A percentile compares a stretch with the other conserved stretches of the same genome.
Conservation (phyloP, 2,888 invertebrate genomes). For the Thymelicus lineola region DNA sequence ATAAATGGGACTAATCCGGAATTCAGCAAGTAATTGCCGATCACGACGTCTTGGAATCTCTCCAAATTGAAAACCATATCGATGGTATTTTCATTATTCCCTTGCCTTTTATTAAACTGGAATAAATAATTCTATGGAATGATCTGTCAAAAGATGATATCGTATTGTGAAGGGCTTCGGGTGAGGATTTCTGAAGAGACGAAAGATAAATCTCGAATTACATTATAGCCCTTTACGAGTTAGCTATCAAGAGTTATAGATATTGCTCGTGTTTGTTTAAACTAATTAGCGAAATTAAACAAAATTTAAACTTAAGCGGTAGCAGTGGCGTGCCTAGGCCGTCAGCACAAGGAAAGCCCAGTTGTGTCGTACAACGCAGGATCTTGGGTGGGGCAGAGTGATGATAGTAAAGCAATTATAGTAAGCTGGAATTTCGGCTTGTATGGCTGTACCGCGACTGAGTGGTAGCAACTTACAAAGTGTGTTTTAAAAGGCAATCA, state of each 20-base stretch:
- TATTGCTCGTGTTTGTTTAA: background rate
- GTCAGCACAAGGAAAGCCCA: no score
- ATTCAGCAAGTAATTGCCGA: conserved; percentile 57
- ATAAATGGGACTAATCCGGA: conserved; percentile 53
- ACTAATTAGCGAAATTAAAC: background rate
- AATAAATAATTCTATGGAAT: conserved; percentile 9
- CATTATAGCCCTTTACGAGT: background rate
- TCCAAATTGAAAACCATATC: conserved; percentile 63
- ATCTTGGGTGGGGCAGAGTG: no score
- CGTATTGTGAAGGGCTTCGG: background rate
- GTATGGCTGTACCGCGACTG: no score
- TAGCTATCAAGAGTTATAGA: background rate
- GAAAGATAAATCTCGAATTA: background rate
- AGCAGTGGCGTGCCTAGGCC: no score
- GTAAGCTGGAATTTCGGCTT: no score
- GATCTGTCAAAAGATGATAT: conserved; percentile 6
- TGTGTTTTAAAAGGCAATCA: background rate
- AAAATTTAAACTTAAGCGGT: background rate
- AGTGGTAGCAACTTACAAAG: background rate
- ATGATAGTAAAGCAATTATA: no score
- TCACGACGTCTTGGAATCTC: conserved; percentile 59
- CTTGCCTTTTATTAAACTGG: conserved; percentile 23
- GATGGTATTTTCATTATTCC: conserved; percentile 47
- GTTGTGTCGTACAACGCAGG: no score
- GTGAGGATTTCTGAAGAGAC: background rate